Percentiles rank a stretch among this genome's conserved stretches.
phyloP scores from a whole-genome alignment of 1,140 invertebrate genomes.

The Scaptodrosophila lebanonensis region DNA sequence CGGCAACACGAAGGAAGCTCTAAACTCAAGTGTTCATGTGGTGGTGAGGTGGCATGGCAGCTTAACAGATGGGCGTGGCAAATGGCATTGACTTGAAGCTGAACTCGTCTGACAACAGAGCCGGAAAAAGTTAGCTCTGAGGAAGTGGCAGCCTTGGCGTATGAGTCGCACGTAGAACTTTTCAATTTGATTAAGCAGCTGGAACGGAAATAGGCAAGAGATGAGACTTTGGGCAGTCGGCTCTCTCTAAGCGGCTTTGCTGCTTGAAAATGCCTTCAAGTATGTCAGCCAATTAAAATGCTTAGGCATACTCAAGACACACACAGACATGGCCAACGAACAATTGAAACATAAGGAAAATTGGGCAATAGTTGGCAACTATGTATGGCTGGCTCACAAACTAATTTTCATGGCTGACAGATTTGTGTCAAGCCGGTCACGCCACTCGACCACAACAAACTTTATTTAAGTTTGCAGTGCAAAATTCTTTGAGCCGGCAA shows the following conservation, averaged over 20 bases:
- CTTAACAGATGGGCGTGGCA: conserved; percentile 16
- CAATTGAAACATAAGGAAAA: conserved; percentile 21
- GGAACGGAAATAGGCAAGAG: background rate
- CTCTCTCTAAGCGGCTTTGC: background rate
- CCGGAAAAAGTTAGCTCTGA: conserved; percentile 21
- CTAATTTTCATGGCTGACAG: too few species aligned
- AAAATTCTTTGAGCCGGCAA: conserved; percentile 31
- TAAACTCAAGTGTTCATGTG: background rate
- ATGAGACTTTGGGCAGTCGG: conserved; percentile 1
- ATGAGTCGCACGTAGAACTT: conserved; percentile 29
- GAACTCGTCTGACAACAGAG: conserved; percentile 34
- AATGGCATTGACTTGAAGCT: background rate
- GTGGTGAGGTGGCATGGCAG: background rate
- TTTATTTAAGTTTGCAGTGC: background rate
- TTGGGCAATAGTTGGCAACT: too few species aligned
- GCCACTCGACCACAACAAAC: too few species aligned
- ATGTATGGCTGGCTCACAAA: conserved; percentile 4
- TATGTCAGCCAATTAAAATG: conserved; percentile 35
- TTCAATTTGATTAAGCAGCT: conserved; percentile 53
- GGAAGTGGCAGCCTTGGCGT: conserved; percentile 15
- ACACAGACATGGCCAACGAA: too few species aligned
- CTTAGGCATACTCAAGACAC: too few species aligned
- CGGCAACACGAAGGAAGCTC: background rate
- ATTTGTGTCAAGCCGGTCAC: too few species aligned
- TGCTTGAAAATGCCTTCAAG: too few species aligned